Base-by-base conservation (phyloP, 2,797 vertebrate genomes). In the Iguana delicatissima region DNA sequence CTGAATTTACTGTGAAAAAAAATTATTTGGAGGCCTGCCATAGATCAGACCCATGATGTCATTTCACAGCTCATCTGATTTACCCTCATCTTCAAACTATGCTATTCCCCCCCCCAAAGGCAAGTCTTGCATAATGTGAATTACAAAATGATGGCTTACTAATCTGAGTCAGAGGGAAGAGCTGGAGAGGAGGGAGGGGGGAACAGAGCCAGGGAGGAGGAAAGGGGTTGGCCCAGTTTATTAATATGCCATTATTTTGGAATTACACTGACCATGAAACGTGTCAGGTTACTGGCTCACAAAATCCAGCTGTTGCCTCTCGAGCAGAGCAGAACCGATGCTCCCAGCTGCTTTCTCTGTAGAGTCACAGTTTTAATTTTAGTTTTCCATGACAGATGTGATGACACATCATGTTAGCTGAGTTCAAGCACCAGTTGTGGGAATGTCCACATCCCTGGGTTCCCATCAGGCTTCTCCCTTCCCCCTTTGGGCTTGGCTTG, bases 381-480 rank as follows among this genome's bases (percentile, higher is more conserved):
- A 87, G 80, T 84, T 91, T 76, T 91, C 86, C 80, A 59, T 38
- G 72, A 86, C 90, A 88, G 80, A 91, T 91, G 90, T 91, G 90
- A 91, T 90, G 85, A 91, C 80, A 91, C 74, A 69, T 79, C 18
- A 5, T 29, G 90, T 84, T 87, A 46, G 87, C 35, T 69, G 80
- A 87, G 35, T 79, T 67, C 80, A 69, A 26, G 86, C 1, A 26
- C 26, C 29, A 46, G 59, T 91, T 84, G 72, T 91, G 90, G 89
- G 90, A 91, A 91, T 88, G 81, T 69, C 85, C 72, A 8, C 42
- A 9, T 84, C 55, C 46, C 14, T 87, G 76, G 46, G 87, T 91
- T 91, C 90, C 90, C 90, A 91, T 18, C 80, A 55, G 85, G 29
- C 35, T 13, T 77, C 32, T 84, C 32, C 13, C 6, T 69, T 84